Evolutionary conservation across 2,888 invertebrate species (phyloP), one percentile per base, ranked within the genome.

Genomic region (Hydropsyche betteni): DNA sequence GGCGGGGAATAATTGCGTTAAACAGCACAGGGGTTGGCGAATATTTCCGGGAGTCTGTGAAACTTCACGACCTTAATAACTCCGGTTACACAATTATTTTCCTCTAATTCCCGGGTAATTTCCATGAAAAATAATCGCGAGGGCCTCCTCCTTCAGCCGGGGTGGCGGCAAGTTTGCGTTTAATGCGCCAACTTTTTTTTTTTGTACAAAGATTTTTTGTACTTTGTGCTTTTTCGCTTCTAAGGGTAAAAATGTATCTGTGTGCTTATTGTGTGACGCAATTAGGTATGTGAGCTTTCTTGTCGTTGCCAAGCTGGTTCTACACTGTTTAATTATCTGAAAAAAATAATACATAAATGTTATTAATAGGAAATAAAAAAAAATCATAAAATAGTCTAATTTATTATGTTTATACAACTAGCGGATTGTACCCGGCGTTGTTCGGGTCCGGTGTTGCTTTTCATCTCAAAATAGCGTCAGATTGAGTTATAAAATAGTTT

Each of bases 1-100:
- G 16, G 14, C 33, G 68, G 68, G 24, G 38, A 51, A 33, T 75
- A 75, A 75, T 75, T 68, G 36, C 52, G 71, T 75, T 75, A 75
- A 51, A 64, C 36, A 53, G 33, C 51, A 69, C 69, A 69, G 51
- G 61, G 70, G 64, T 24, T 24, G n/a, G 58, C 51, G 36, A 73
- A 58, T 55, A 72, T 76, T 76, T 72, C 51, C 68, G 36, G 74
- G 51, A 51, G 76, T 76, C 76, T 74, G 76, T 50, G 34, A 69
- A 74, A 74, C 70, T 69, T 76, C 74, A 64, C 70, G n/a, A 61
- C 50, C 74, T 76, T 50, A 36, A 69, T 70, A 72, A 69, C 69
- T 73, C 36, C 70, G 50, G 69, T 70, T 55, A 52, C 38, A 68
- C 68, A 76, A 76, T 76, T 76, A 76, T 76, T 76, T 74, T 74